phyloP scores from a whole-genome alignment of 1,140 invertebrate genomes.

The Pteromalus puparum region DNA sequence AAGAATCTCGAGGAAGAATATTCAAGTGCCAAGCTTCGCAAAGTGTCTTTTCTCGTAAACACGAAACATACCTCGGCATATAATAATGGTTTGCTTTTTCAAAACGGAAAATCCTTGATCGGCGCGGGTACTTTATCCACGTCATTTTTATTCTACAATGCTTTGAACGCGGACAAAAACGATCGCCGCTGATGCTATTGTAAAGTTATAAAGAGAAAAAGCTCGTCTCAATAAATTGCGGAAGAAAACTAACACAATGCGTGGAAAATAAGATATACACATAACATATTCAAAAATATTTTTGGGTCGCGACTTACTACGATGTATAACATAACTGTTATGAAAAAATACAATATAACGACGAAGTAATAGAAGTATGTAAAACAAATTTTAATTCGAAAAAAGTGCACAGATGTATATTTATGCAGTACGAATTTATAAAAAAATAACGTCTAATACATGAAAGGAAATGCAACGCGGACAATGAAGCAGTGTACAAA shows the following conservation, averaged over 20 bases:
- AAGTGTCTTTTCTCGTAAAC: slow-evolving; percentile 54
- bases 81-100: slow-evolving; percentile 39
- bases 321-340: not conserved
- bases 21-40: slow-evolving; percentile 60
- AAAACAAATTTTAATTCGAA: slow-evolving; percentile 12
- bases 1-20: slow-evolving; percentile 4
- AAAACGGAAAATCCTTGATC: slow-evolving; percentile 35
- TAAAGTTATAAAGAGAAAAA: too few species aligned
- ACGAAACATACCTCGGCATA: slow-evolving; percentile 45
- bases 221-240: too few species aligned
- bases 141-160: not conserved
- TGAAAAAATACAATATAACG: not conserved
- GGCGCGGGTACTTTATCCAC: slow-evolving; percentile 1
- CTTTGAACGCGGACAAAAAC: too few species aligned
- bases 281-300: not conserved
- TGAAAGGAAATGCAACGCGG: not conserved
- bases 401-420: not conserved
- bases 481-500: slow-evolving; percentile 39
- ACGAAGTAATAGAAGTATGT: too few species aligned
- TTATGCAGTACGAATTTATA: slow-evolving; percentile 43
- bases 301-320: not conserved
- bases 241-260: too few species aligned
- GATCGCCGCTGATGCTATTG: too few species aligned
- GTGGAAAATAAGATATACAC: not conserved
- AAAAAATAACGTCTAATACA: not conserved